Evolutionary conservation across 1,140 invertebrate genomes (phyloP), one percentile per base, ranked within the genome.

Genomic region (Linepithema humile): DNA sequence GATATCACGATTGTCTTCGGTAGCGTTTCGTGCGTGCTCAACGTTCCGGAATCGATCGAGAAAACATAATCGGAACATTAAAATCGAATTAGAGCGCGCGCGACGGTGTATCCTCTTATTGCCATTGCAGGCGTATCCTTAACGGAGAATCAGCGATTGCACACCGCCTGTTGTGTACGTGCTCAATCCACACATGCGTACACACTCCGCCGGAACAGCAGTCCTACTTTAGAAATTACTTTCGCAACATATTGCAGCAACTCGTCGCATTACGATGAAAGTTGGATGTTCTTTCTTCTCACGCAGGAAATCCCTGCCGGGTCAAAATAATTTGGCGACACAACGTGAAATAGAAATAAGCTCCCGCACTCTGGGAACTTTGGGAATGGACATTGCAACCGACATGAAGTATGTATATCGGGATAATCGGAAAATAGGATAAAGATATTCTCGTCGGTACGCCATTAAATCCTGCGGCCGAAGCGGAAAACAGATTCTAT

Each of bases 241-340:
- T 83, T 64, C 17, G 55, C 64, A 53, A 88, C 87, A 64, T 88
- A 88, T 85, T 75, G 55, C 62, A 57, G 15, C 55, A 35, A 77
- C 72, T 32, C 50, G 48, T 60, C 86, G 73, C 72, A 67, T 84
- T 78, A 74, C 57, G 69, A 84, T 87, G 57, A 70, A 77, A 75
- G 83, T 65, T 59, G 80, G 55, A 74, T 72, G 26, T 53, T 82
- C 57, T 53, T 83, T n/a, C 45, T 12, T 67, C 69, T 65, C 59
- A 23, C 23, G 55, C 57, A 57, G 23, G 72, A 84, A 87, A 87
- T 67, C 50, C 43, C 26, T 20, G 20, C 48, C 26, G 82, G 57
- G 53, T 40, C 73, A 87, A 80, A 70, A 84, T 84, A 84, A 45
- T 87, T 85, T 10, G 62, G 15, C 35, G 35, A 55, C 5, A 26